phyloP scores from a whole-genome alignment of 2,797 vertebrate genomes.

The Ptychobarbus kaznakovi region DNA sequence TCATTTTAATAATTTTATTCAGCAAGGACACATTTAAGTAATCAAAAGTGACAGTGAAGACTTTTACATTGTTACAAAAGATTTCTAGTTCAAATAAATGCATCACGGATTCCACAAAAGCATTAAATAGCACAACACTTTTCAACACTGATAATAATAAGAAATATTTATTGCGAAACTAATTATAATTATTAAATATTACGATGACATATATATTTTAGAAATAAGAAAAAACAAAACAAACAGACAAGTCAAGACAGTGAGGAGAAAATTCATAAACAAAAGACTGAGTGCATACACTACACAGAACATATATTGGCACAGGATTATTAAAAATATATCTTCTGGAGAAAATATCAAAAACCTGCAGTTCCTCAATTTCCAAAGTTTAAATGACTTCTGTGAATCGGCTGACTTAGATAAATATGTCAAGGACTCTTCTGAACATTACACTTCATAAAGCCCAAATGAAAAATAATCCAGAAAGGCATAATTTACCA shows the following conservation, averaged over 20 bases:
- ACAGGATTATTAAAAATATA: conserved; percentile 27
- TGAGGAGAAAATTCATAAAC: not conserved
- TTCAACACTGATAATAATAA: not conserved
- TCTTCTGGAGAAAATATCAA: conserved; percentile 22
- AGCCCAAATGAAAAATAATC: conserved; percentile 58
- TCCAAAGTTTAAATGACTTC: conserved; percentile 59
- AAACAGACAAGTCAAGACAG: not conserved
- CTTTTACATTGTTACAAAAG: not conserved
- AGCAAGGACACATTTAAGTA: not conserved
- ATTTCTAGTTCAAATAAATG: not conserved
- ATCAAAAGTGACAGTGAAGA: not conserved
- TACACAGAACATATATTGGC: not conserved
- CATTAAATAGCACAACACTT: not conserved
- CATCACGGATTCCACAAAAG: not conserved
- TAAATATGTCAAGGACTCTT: conserved; percentile 54
- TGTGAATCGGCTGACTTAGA: conserved; percentile 59
- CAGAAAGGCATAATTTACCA: conserved; percentile 56
- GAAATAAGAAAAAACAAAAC: not conserved
- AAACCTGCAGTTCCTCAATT: conserved; percentile 49
- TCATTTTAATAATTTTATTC: not conserved
- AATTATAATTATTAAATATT: not conserved
- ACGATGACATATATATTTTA: not conserved
- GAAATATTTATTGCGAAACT: not conserved
- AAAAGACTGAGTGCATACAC: not conserved
- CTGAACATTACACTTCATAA: conserved; percentile 71